A percentile compares a stretch with the other conserved stretches of the same genome.
Conservation (phyloP, 2,797 vertebrate genomes). For the Hephaestus fuliginosus region DNA sequence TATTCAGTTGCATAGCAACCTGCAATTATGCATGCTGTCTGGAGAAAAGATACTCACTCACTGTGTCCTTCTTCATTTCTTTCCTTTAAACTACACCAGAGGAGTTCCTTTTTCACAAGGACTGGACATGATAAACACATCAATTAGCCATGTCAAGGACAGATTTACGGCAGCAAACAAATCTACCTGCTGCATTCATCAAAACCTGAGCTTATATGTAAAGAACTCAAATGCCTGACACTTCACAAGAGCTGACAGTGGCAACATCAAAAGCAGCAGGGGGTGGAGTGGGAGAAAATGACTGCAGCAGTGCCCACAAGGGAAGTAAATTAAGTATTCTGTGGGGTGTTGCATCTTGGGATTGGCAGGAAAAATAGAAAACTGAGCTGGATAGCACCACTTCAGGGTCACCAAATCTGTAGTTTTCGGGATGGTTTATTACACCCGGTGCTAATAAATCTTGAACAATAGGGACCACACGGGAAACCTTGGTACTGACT, state of each 20-base stretch:
- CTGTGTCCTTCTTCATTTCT: slow-evolving; percentile 60
- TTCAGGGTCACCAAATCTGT: slow-evolving; percentile 41
- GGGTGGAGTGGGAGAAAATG: slow-evolving; percentile 45
- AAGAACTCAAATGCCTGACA: slow-evolving; percentile 34
- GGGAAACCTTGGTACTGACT: slow-evolving; percentile 17
- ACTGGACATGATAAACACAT: slow-evolving; percentile 61
- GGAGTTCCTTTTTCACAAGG: slow-evolving; percentile 41
- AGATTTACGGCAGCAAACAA: slow-evolving; percentile 36
- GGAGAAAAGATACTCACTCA: slow-evolving; percentile 64
- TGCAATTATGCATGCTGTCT: slow-evolving; percentile 79
- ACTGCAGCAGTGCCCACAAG: slow-evolving; percentile 40
- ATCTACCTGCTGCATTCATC: slow-evolving; percentile 31
- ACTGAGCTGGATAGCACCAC: slow-evolving; percentile 18
- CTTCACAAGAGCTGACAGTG: slow-evolving; percentile 39
- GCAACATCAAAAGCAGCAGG: slow-evolving; percentile 32
- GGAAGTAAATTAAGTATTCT: slow-evolving; percentile 53
- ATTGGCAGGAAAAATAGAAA: slow-evolving; percentile 38
- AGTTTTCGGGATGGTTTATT: slow-evolving; percentile 43
- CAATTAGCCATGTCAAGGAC: slow-evolving; percentile 56
- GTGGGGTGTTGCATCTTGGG: slow-evolving; percentile 17
- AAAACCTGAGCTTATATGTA: slow-evolving; percentile 24
- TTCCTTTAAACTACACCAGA: slow-evolving; percentile 46
- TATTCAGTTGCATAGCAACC: slow-evolving; percentile 85
- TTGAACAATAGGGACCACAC: neutral
- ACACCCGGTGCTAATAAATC: slow-evolving; percentile 39